Percentiles rank a stretch among this genome's conserved stretches.
Conservation (phyloP, 2,888 invertebrate genomes). For the Aphelenchoides bicaudatus region DNA sequence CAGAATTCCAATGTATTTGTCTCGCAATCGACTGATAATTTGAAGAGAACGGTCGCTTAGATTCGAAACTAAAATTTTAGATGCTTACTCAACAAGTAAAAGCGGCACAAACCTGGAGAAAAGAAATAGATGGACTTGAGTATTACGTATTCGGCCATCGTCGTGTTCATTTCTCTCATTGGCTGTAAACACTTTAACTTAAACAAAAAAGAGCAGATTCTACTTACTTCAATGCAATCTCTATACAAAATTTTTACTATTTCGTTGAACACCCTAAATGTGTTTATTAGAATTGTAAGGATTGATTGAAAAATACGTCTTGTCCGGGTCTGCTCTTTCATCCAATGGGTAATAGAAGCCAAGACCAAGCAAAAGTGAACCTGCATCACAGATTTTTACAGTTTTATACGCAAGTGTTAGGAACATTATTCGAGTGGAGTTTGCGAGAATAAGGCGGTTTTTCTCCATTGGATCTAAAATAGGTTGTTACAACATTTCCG, state of each 20-base stretch:
- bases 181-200: not conserved
- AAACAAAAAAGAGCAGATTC: too few species aligned
- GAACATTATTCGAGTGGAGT: conserved; percentile 7
- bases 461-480: conserved; percentile 10
- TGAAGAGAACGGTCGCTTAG: conserved; percentile 18
- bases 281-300: too few species aligned
- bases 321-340: conserved; percentile 8
- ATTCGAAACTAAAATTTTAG: conserved; percentile 11
- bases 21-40: conserved; percentile 13
- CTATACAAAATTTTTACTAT: conserved; percentile 1
- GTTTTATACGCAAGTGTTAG: conserved; percentile 17
- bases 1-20: conserved; percentile 14
- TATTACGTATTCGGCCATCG: conserved; percentile 7
- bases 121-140: conserved; percentile 17
- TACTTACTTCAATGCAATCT: not conserved
- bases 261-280: conserved; percentile 3
- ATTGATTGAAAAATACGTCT: too few species aligned
- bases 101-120: conserved; percentile 2
- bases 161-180: conserved; percentile 17
- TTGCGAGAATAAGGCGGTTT: conserved; percentile 16
- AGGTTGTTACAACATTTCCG: too few species aligned
- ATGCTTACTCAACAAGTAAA: not conserved
- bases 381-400: not conserved
- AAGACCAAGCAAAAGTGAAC: conserved; percentile 5
- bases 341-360: conserved; percentile 9